A percentile compares a stretch with the other conserved stretches of the same genome.
Conservation (phyloP, 2,888 invertebrate genomes). For the Hydrotaea diabolus region DNA sequence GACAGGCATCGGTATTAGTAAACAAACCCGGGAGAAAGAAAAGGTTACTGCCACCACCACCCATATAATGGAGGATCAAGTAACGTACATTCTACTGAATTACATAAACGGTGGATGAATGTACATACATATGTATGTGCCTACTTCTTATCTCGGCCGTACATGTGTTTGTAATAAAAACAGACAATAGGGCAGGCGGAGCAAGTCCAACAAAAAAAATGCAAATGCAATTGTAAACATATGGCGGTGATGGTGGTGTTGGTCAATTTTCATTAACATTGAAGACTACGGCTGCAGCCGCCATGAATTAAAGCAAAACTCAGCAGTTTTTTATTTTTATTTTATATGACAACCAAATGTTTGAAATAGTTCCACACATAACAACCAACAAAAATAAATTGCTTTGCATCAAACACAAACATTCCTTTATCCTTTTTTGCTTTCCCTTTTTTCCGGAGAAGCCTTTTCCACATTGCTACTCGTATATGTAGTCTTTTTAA, state of each 20-base stretch:
- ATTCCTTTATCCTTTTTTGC: slow-evolving; percentile 15
- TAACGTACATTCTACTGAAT: slow-evolving; percentile 8
- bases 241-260: slow-evolving; percentile 17
- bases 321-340: background rate
- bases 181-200: background rate
- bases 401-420: background rate
- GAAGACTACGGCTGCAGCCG: background rate
- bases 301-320: background rate
- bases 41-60: slow-evolving; percentile 10
- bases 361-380: background rate
- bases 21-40: background rate
- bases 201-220: background rate
- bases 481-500: background rate
- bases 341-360: background rate
- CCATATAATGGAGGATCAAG: background rate
- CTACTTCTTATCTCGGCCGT: too few species aligned
- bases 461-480: background rate
- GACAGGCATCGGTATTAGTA: background rate
- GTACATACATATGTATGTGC: background rate
- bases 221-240: slow-evolving; percentile 43
- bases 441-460: too few species aligned
- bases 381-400: background rate
- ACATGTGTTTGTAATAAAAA: background rate
- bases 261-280: slow-evolving; percentile 41
- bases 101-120: background rate